These are phyloP conservation scores for Lycaena phlaeas DNA, from an alignment of 2,888 invertebrate genomes.

Conservation along the genomic window DNA sequence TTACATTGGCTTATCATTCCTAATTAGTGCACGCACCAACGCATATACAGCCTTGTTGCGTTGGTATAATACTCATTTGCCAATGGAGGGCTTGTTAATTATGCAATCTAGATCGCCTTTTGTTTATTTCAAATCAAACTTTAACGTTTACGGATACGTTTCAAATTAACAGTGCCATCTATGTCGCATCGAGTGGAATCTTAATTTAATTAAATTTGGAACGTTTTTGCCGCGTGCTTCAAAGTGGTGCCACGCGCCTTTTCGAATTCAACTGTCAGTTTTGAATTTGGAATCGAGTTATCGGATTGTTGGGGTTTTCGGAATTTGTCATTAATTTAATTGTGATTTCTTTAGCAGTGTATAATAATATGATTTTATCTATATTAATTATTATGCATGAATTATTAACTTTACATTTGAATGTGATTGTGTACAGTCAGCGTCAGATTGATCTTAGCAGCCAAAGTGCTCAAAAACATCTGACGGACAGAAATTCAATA, in stretches of 20 bases:
- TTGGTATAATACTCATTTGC: slow-evolving; percentile 21
- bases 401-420: no score
- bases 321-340: neutral
- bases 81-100: slow-evolving; percentile 18
- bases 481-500: no score
- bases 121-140: slow-evolving; percentile 17
- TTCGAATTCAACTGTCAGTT: no score
- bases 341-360: neutral
- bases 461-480: no score
- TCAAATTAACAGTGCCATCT: slow-evolving; percentile 24
- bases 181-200: slow-evolving; percentile 44
- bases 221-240: slow-evolving; percentile 48
- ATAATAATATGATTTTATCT: slow-evolving; percentile 7
- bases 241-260: slow-evolving; percentile 53
- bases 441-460: no score
- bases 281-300: slow-evolving; percentile 31
- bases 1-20: slow-evolving; percentile 58
- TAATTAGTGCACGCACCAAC: slow-evolving; percentile 59
- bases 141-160: slow-evolving; percentile 18
- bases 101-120: slow-evolving; percentile 19
- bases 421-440: no score
- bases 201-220: slow-evolving; percentile 67
- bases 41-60: slow-evolving; percentile 31
- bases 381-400: no score
- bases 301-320: slow-evolving; percentile 17